Conservation (phyloP, 2,888 invertebrate genomes). For the Phortica magna region DNA sequence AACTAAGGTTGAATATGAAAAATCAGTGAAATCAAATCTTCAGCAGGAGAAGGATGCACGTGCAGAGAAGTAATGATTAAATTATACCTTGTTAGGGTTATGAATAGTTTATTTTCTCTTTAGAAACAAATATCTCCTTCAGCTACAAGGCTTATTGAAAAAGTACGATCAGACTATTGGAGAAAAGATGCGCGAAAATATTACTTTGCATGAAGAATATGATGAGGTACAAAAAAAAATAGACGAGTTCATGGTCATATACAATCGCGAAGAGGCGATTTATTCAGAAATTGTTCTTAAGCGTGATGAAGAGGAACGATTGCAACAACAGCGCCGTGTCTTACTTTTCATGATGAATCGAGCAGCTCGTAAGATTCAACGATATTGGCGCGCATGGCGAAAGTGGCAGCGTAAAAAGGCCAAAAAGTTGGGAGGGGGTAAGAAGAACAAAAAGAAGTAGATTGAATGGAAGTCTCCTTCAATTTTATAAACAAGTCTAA, state of each 20-base stretch:
- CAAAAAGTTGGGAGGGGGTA: constrained; percentile 51
- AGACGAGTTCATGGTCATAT: constrained; percentile 63
- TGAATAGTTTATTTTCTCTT: background rate
- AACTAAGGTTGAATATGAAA: constrained; percentile 49
- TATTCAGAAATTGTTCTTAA: constrained; percentile 65
- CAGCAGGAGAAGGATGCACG: constrained; percentile 60
- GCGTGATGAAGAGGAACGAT: constrained; percentile 66
- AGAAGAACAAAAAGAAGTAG: constrained; percentile 46
- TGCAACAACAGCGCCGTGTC: constrained; percentile 67
- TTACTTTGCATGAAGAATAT: constrained; percentile 58
- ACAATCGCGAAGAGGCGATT: constrained; percentile 60
- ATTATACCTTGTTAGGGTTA: background rate
- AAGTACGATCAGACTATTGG: constrained; percentile 74
- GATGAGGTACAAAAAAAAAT: constrained; percentile 56
- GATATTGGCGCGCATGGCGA: constrained; percentile 65
- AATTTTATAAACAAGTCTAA: too few species aligned
- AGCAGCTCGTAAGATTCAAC: constrained; percentile 72
- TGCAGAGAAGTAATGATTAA: constrained; percentile 68
- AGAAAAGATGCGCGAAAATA: constrained; percentile 69
- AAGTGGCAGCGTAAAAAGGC: constrained; percentile 61
- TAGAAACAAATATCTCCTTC: constrained; percentile 71
- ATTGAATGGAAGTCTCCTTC: background rate
- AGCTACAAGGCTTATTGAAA: constrained; percentile 67
- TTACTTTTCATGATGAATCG: constrained; percentile 72
- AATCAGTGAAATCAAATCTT: constrained; percentile 54